Evolutionary conservation across 1,140 invertebrate species (phyloP).

Genomic region (Temnothorax nylanderi): DNA sequence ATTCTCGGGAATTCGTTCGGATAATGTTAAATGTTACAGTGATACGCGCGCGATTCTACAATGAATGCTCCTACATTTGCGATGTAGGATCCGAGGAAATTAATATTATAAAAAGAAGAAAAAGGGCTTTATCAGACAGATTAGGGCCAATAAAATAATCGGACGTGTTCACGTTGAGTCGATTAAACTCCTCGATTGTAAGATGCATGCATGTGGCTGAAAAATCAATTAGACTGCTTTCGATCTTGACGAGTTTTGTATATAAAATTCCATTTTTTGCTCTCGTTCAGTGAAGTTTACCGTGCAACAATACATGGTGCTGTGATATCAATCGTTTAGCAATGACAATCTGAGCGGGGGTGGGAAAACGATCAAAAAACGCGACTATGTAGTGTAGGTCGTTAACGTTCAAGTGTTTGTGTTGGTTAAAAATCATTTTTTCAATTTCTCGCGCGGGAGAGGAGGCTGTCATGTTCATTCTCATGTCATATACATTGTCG

Average conservation of each 20-base stretch:
- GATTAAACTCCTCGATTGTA: background rate
- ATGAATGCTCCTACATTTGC: slow-evolving; percentile 8
- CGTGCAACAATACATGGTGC: slow-evolving; percentile 67
- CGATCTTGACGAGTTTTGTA: slow-evolving; percentile 31
- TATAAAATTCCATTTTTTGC: slow-evolving; percentile 37
- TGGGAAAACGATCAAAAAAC: background rate
- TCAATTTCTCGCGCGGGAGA: slow-evolving; percentile 35
- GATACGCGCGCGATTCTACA: slow-evolving; percentile 19
- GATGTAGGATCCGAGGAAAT: background rate
- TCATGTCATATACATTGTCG: background rate
- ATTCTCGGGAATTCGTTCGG: background rate
- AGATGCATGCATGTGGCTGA: slow-evolving; percentile 41
- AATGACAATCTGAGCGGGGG: slow-evolving; percentile 27
- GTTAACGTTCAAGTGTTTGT: slow-evolving; percentile 54
- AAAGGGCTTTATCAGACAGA: background rate
- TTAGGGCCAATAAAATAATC: background rate
- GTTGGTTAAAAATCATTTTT: slow-evolving; percentile 34
- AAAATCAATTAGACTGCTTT: slow-evolving; percentile 26
- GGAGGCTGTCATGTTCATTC: background rate
- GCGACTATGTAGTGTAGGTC: slow-evolving; percentile 10
- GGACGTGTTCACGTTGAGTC: slow-evolving; percentile 7
- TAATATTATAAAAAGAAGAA: slow-evolving; percentile 33
- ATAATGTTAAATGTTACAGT: slow-evolving; percentile 50
- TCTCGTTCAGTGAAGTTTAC: slow-evolving; percentile 67
- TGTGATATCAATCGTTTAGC: slow-evolving; percentile 58